Evolutionary conservation across 2,888 invertebrate species (phyloP).

Genomic region (Phaedon cochleariae): DNA sequence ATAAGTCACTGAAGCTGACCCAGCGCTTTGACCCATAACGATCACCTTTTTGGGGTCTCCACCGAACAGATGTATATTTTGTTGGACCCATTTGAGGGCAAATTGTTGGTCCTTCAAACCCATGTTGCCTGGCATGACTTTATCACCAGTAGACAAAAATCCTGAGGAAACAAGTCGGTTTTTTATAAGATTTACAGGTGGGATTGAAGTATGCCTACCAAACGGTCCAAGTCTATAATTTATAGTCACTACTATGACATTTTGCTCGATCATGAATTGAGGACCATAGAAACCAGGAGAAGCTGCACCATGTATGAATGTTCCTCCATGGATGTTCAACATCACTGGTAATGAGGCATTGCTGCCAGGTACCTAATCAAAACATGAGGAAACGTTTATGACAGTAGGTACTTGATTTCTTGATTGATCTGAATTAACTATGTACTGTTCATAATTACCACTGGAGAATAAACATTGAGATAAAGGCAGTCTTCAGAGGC

Average conservation of each 20-base stretch:
- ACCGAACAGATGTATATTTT: constrained; percentile 16
- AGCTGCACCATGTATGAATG: constrained; percentile 31
- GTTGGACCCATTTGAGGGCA: constrained; percentile 11
- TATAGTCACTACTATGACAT: constrained; percentile 44
- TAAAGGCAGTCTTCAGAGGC: constrained; percentile 45
- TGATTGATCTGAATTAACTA: too few species aligned
- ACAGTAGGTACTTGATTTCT: too few species aligned
- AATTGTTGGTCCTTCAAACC: constrained; percentile 17
- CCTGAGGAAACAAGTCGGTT: neutral
- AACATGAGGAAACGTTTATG: too few species aligned
- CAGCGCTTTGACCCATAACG: constrained; percentile 51
- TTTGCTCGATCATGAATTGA: constrained; percentile 18
- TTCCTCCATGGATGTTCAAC: constrained; percentile 47
- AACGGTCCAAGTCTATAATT: constrained; percentile 38
- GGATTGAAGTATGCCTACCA: too few species aligned
- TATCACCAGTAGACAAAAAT: constrained; percentile 4
- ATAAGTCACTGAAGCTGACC: constrained; percentile 51
- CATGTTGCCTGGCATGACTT: constrained; percentile 12
- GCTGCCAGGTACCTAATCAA: constrained; percentile 34
- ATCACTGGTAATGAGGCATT: constrained; percentile 42
- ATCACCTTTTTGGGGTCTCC: constrained; percentile 40
- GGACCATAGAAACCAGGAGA: constrained; percentile 4
- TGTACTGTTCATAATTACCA: constrained; percentile 33
- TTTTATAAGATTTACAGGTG: too few species aligned
- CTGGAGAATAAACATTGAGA: constrained; percentile 44